A percentile compares a stretch with the other conserved stretches of the same genome.
phyloP scores from a whole-genome alignment of 2,113 vertebrate species.

The Mandrillus leucophaeus region DNA sequence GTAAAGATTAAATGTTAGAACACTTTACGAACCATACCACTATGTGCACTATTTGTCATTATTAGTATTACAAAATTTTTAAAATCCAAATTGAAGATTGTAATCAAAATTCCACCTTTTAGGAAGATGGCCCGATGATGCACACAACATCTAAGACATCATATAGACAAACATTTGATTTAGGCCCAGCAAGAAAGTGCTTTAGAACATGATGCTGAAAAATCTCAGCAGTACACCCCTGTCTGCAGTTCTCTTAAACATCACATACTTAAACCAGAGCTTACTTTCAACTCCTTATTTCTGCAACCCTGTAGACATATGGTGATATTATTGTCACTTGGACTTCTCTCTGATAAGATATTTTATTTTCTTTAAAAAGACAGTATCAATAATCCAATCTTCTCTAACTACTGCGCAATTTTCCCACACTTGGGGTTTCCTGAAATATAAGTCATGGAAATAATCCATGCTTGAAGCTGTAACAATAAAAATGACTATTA shows the following conservation, averaged over 20 bases:
- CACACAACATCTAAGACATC: neutral
- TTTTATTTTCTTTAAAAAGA: constrained; percentile 56
- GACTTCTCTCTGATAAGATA: constrained; percentile 33
- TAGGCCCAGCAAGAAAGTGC: neutral
- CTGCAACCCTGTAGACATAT: neutral
- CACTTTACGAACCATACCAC: neutral
- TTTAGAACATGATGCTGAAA: neutral
- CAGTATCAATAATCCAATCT: constrained; percentile 23
- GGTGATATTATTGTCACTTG: neutral
- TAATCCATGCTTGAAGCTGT: neutral
- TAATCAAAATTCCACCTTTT: neutral
- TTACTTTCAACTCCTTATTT: neutral
- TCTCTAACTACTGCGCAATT: constrained; percentile 36
- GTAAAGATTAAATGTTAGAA: neutral
- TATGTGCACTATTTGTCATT: neutral
- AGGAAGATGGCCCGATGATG: neutral
- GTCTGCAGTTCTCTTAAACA: neutral
- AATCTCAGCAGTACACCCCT: neutral
- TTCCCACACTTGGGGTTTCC: constrained; percentile 27
- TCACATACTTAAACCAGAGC: neutral
- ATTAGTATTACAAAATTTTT: neutral
- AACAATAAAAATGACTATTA: constrained; percentile 37
- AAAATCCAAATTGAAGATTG: neutral
- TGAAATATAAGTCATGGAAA: constrained; percentile 55
- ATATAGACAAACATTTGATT: neutral